Percentiles rank a stretch among this genome's conserved stretches.
These are phyloP conservation scores for Hylaea fasciaria DNA, from an alignment of 2,888 invertebrate genomes.

Conservation along the genomic window DNA sequence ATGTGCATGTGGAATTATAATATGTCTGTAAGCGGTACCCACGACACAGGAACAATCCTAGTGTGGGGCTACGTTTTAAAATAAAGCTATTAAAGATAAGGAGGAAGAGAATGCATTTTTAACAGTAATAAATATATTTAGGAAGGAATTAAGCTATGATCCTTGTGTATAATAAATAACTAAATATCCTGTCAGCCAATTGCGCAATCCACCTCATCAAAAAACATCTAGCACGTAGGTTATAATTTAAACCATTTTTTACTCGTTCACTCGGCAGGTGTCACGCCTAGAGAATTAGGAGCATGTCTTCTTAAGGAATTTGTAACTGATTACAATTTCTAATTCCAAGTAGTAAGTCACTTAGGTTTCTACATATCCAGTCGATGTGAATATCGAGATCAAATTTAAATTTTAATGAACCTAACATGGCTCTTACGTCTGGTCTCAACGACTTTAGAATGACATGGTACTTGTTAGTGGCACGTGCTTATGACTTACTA, in stretches of 20 bases:
- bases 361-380: constrained; percentile 35
- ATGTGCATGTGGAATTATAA: too few relatives aligned
- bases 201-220: not conserved
- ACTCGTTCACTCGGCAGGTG: constrained; percentile 18
- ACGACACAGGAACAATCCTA: too few relatives aligned
- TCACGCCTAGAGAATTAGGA: constrained; percentile 18
- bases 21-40: too few relatives aligned
- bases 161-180: too few relatives aligned
- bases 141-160: too few relatives aligned
- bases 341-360: constrained; percentile 21
- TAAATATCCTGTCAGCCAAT: too few relatives aligned
- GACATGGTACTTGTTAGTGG: too few relatives aligned
- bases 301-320: constrained; percentile 35
- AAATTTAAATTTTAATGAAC: constrained; percentile 33
- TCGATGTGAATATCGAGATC: constrained; percentile 31
- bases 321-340: constrained; percentile 37
- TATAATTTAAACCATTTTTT: constrained; percentile 33
- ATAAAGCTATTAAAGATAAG: too few relatives aligned
- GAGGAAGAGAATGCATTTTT: too few relatives aligned
- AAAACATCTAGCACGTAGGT: constrained; percentile 10
- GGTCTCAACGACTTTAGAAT: not conserved
- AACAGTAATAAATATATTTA: too few relatives aligned
- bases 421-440: constrained; percentile 13
- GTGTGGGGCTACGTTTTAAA: too few relatives aligned
- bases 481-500: too few relatives aligned